Evolutionary conservation across 2,888 invertebrate genomes (phyloP).

Genomic region (Plusia festucae): DNA sequence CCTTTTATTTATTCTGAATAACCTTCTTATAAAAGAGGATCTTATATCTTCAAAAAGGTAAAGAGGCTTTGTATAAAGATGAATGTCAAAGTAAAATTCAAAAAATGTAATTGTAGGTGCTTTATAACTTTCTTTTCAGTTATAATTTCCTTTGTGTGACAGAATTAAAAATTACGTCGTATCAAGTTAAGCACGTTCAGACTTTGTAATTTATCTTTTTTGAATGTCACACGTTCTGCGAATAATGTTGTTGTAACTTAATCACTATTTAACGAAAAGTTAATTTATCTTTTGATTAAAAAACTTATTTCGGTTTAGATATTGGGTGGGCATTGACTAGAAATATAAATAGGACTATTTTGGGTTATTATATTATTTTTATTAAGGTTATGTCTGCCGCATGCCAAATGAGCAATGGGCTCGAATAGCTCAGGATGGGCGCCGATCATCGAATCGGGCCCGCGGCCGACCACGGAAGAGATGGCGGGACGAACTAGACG

Average conservation of each 20-base stretch:
- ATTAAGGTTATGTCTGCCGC: too few relatives aligned
- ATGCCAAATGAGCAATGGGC: too few relatives aligned
- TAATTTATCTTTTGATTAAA: too few relatives aligned
- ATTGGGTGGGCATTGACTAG: too few relatives aligned
- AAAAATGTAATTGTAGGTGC: slow-evolving; percentile 1
- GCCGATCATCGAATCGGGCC: too few relatives aligned
- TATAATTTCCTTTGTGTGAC: slow-evolving; percentile 6
- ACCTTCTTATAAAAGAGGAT: slow-evolving; percentile 6
- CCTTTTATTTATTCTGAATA: slow-evolving; percentile 1
- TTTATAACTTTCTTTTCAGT: slow-evolving; percentile 7
- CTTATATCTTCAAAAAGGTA: slow-evolving; percentile 3
- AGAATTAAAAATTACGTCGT: slow-evolving; percentile 5
- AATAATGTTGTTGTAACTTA: not conserved
- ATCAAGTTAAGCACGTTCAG: not conserved
- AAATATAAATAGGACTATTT: too few relatives aligned
- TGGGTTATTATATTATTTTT: too few relatives aligned
- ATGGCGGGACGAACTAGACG: too few relatives aligned
- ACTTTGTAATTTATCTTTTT: not conserved
- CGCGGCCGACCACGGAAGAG: too few relatives aligned
- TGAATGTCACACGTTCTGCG: not conserved
- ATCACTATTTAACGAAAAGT: too few relatives aligned
- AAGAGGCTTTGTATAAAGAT: slow-evolving; percentile 1
- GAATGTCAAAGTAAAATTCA: slow-evolving; percentile 5
- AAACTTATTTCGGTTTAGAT: too few relatives aligned
- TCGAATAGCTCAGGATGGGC: too few relatives aligned